A percentile compares a stretch with the other conserved stretches of the same genome.
Conservation (phyloP, 2,888 invertebrate genomes). For the Netelia fuscicornis region DNA sequence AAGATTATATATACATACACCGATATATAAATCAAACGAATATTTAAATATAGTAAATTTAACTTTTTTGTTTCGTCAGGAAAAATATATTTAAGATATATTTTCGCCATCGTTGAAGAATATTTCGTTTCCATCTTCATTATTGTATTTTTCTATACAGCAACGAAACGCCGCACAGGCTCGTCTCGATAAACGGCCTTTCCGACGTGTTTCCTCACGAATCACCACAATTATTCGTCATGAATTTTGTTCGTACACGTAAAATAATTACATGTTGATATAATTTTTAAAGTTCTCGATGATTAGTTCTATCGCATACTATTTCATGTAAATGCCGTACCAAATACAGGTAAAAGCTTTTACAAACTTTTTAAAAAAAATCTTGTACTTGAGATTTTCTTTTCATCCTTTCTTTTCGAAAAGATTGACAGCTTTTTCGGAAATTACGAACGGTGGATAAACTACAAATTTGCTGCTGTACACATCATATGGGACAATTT, state of each 20-base stretch:
- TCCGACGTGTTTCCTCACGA: slow-evolving; percentile 12
- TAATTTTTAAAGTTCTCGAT: slow-evolving; percentile 25
- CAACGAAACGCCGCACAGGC: neutral
- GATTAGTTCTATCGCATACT: slow-evolving; percentile 56
- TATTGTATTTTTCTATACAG: slow-evolving; percentile 7
- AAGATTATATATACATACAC: neutral
- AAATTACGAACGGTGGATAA: too few species aligned
- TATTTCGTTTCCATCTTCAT: slow-evolving; percentile 6
- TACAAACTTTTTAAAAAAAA: slow-evolving; percentile 60
- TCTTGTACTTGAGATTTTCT: neutral
- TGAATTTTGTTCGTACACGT: slow-evolving; percentile 11
- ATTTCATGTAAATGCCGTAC: slow-evolving; percentile 59
- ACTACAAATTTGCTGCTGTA: too few species aligned
- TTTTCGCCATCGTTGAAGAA: slow-evolving; percentile 5
- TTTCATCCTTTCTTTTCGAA: neutral
- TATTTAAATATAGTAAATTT: neutral
- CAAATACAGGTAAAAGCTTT: slow-evolving; percentile 66
- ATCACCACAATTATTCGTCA: slow-evolving; percentile 42
- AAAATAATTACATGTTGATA: slow-evolving; percentile 37
- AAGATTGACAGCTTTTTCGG: neutral
- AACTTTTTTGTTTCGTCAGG: neutral
- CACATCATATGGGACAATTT: too few species aligned
- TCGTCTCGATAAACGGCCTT: neutral
- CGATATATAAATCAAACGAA: neutral
- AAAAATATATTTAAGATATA: neutral